Conservation (phyloP, 2,797 vertebrate genomes). For the Zenarchopterus dispar region DNA sequence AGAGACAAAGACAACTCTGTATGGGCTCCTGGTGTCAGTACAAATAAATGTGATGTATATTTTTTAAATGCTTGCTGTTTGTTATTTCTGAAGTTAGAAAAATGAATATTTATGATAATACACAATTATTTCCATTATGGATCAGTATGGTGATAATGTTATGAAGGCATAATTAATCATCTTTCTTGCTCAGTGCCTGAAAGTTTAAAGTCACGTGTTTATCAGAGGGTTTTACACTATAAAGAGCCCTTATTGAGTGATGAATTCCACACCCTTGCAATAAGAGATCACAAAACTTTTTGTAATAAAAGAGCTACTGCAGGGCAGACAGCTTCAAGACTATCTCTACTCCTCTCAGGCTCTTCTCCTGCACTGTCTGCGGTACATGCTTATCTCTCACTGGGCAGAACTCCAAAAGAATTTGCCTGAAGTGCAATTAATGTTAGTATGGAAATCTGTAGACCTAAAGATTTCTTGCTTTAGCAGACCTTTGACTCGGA, state of each 20-base stretch:
- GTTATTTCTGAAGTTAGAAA: constrained; percentile 42
- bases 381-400: constrained; percentile 67
- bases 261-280: constrained; percentile 42
- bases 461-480: constrained; percentile 52
- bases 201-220: too few species aligned
- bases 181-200: neutral
- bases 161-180: neutral
- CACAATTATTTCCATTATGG: neutral
- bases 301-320: constrained; percentile 46
- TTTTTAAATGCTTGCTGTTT: constrained; percentile 76
- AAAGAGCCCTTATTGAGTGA: neutral
- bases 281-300: constrained; percentile 41
- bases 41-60: constrained; percentile 89
- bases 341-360: constrained; percentile 47
- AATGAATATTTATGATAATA: neutral
- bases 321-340: constrained; percentile 47
- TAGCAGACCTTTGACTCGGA: constrained; percentile 61
- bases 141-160: neutral
- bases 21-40: constrained; percentile 75
- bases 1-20: constrained; percentile 78
- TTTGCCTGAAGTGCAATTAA: constrained; percentile 80
- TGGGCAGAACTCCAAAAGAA: constrained; percentile 73
- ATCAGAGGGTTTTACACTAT: too few species aligned
- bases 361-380: constrained; percentile 49
- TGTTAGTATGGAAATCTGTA: constrained; percentile 66